Base-by-base conservation (phyloP, 2,113 vertebrate species). In the Neoarius graeffei region DNA sequence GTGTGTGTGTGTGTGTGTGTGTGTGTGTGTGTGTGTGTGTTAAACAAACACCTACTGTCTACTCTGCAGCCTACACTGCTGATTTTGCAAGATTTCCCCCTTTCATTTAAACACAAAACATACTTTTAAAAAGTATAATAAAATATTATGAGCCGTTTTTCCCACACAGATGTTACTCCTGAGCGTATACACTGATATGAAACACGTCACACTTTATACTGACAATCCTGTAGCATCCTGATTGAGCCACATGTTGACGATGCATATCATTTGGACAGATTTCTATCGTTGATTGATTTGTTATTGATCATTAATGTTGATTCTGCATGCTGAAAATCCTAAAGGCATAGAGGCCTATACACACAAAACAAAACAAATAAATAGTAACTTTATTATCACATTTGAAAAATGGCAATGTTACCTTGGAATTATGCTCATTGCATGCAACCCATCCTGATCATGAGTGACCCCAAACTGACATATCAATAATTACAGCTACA, bases 11-110 rank as follows among this genome's bases (percentile, higher is more conserved):
- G 74, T 77, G 74, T 77, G 76, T 50, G 20, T 50, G 48, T 50
- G 73, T 76, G 42, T 25, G 20, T 50, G 71, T 13, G 17, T 23
- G 8, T 27, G 52, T 64, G 9, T 69, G n/a, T 50, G 56, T 62
- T 48, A 76, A 64, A 64, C 64, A 5, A 54, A 79, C 59, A 79
- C 85, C 73, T 66, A 56, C 67, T 73, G n/a, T 48, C 27, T 73
- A n/a, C 54, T 60, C 35, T 62, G 8, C 25, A 62, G 84, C 30
- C 10, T 35, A 20, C 57, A 64, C 23, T 77, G 84, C 56, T 85
- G 84, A 50, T 59, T 50, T 59, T 50, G 54, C 56, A 81, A 42
- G 54, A 25, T 25, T 42, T 85, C 1, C 0, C 3, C 7, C 8
- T 57, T 56, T 81, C n/a, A 9, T 19, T 57, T 9, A 35, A 57